These are phyloP conservation scores for Coecobrya sp. DNA, from an alignment of 2,888 invertebrate species.

Conservation along the genomic window DNA sequence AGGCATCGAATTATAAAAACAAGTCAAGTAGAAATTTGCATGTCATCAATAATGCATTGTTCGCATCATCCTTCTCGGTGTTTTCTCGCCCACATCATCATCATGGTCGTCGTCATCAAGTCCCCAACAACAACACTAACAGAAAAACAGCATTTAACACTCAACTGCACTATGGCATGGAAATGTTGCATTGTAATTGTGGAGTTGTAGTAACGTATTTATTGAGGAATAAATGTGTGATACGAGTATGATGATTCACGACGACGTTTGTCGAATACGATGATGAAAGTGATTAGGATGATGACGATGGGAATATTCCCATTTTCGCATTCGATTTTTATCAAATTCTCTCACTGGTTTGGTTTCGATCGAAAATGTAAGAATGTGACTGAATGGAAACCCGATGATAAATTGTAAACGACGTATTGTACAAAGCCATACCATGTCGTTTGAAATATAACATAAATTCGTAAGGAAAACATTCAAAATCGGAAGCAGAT, in stretches of 20 bases:
- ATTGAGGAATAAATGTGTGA: conserved; percentile 41
- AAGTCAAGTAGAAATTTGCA: conserved; percentile 83
- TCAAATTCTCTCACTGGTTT: neutral
- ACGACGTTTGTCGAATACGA: conserved; percentile 30
- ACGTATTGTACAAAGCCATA: neutral
- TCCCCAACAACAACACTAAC: conserved; percentile 28
- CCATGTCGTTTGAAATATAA: neutral
- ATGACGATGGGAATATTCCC: conserved; percentile 9
- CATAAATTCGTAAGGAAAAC: neutral
- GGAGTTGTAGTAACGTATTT: neutral
- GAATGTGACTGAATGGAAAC: neutral
- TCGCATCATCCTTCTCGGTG: conserved; percentile 69
- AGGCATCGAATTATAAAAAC: conserved; percentile 73
- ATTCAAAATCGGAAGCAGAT: neutral
- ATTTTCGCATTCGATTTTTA: conserved; percentile 16
- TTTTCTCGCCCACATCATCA: conserved; percentile 73
- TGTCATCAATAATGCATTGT: conserved; percentile 83
- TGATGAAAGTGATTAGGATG: conserved; percentile 33
- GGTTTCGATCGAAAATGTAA: neutral
- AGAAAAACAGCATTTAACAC: neutral
- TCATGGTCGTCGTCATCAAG: neutral
- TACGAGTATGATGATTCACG: conserved; percentile 38
- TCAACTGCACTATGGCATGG: conserved; percentile 2
- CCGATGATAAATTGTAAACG: conserved; percentile 16
- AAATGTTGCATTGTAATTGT: conserved; percentile 16